Evolutionary conservation across 2,888 invertebrate genomes (phyloP).

Genomic region (Aleiodes alternator): DNA sequence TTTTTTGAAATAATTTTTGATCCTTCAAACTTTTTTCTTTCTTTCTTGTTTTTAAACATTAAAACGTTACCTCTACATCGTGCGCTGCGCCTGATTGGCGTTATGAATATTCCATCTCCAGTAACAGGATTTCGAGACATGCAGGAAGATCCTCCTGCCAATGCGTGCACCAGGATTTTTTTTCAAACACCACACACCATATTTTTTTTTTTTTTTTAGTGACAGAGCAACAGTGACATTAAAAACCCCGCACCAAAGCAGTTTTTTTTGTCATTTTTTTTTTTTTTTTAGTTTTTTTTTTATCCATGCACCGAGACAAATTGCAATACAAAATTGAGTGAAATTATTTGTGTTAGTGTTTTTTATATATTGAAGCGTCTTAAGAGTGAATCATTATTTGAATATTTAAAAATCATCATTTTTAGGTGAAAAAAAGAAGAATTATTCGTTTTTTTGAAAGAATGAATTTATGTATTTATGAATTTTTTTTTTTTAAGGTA

Average conservation of each 20-base stretch:
- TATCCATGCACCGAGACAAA: conserved; percentile 48
- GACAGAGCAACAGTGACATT: conserved; percentile 33
- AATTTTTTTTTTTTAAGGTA: too few relatives aligned
- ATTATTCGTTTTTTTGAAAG: too few relatives aligned
- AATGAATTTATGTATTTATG: too few relatives aligned
- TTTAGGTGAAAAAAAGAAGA: neutral
- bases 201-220: conserved; percentile 22
- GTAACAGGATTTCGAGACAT: conserved; percentile 81
- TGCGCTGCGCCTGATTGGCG: conserved; percentile 75
- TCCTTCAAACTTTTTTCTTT: too few relatives aligned
- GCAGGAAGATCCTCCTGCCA: conserved; percentile 70
- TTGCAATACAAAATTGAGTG: conserved; percentile 34
- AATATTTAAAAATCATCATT: neutral
- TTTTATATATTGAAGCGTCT: conserved; percentile 37
- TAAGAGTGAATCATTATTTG: conserved; percentile 47
- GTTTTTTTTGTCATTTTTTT: conserved; percentile 37
- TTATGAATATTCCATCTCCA: conserved; percentile 79
- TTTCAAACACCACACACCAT: conserved; percentile 23
- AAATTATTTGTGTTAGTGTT: conserved; percentile 43
- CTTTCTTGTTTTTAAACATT: neutral
- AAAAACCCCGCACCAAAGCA: conserved; percentile 51
- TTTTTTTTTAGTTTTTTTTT: conserved; percentile 32
- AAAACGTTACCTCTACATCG: conserved; percentile 72
- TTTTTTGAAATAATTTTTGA: too few relatives aligned
- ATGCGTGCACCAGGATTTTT: conserved; percentile 33